These are phyloP conservation scores for Zosterops hypoxanthus DNA, from an alignment of 2,113 vertebrate species.

Conservation along the genomic window DNA sequence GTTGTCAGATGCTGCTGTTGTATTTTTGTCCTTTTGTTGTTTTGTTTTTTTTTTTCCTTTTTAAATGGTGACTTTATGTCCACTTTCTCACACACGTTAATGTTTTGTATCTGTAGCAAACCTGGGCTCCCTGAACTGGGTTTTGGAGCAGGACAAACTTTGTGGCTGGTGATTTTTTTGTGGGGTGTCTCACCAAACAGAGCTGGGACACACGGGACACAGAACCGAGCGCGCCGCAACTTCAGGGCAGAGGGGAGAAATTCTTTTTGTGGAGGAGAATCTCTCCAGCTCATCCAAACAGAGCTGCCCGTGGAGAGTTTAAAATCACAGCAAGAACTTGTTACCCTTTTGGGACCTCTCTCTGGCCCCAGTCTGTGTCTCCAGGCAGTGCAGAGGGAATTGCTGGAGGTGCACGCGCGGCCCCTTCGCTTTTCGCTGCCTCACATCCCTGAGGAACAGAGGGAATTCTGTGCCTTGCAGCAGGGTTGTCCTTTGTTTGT, in stretches of 20 bases:
- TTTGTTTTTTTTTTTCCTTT: neutral
- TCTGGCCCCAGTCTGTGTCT: neutral
- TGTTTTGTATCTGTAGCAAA: neutral
- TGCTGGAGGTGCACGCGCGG: neutral
- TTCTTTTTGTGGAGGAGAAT: neutral
- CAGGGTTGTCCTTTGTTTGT: conserved; percentile 1
- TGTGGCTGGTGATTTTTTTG: neutral
- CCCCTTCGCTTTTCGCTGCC: conserved; percentile 1
- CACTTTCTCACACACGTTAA: neutral
- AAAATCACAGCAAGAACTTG: conserved; percentile 46
- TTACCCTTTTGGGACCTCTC: neutral
- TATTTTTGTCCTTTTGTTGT: neutral
- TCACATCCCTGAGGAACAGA: neutral
- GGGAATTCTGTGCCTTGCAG: neutral
- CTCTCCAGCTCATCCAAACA: neutral
- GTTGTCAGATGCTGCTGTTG: neutral
- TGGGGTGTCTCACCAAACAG: neutral
- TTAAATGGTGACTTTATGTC: neutral
- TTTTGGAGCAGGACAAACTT: neutral
- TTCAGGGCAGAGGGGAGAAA: neutral
- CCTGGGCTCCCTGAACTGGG: neutral
- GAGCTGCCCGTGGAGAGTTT: neutral
- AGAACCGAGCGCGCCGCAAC: neutral
- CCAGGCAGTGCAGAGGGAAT: neutral
- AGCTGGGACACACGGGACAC: neutral